Percentiles rank a stretch among this genome's conserved stretches.
These are phyloP conservation scores for Idaea biselata DNA, from an alignment of 2,888 invertebrate genomes.

Conservation along the genomic window DNA sequence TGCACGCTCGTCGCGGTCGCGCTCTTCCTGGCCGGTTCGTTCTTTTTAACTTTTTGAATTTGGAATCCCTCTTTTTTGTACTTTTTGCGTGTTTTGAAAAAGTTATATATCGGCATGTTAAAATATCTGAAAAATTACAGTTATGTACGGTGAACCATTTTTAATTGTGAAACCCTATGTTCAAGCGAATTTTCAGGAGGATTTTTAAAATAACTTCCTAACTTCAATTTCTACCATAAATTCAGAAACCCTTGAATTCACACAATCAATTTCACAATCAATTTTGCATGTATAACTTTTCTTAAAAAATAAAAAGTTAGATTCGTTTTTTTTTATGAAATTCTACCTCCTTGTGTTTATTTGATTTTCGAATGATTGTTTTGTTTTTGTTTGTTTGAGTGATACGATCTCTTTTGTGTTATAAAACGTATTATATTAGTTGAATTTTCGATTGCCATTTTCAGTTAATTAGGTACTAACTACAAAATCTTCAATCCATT, in stretches of 20 bases:
- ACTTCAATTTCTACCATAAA: background rate
- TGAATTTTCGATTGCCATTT: background rate
- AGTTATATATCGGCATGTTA: background rate
- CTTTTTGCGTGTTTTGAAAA: slow-evolving; percentile 1
- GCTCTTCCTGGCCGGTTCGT: slow-evolving; percentile 64
- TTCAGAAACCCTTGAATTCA: background rate
- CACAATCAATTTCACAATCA: background rate
- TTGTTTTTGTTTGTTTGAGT: background rate
- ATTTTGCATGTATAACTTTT: too few species aligned
- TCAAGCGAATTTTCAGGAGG: too few species aligned
- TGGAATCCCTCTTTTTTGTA: slow-evolving; percentile 13
- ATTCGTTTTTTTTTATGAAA: background rate
- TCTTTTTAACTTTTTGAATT: slow-evolving; percentile 26
- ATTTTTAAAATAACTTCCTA: too few species aligned
- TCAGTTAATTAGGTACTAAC: background rate
- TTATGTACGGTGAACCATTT: too few species aligned
- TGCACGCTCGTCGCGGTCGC: slow-evolving; percentile 50
- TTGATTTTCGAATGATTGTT: background rate
- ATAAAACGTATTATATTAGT: background rate
- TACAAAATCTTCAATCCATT: too few species aligned
- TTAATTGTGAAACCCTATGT: too few species aligned
- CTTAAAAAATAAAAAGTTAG: background rate
- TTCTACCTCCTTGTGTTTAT: background rate
- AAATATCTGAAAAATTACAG: too few species aligned
- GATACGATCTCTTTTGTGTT: background rate